These are phyloP conservation scores for Gambusia yucatana DNA, from an alignment of 2,797 vertebrate genomes.

Conservation along the genomic window DNA sequence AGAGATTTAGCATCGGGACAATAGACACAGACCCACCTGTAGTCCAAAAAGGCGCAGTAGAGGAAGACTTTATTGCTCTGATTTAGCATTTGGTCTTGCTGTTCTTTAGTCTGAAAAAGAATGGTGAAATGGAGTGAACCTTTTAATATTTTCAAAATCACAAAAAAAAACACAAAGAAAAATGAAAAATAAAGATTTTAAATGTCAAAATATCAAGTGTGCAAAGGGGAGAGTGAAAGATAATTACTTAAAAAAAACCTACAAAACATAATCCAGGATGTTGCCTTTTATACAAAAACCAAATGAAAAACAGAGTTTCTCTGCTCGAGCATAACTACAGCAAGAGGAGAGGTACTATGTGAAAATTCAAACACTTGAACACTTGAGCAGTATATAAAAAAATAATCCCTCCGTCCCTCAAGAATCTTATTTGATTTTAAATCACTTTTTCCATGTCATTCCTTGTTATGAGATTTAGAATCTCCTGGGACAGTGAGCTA, in stretches of 20 bases:
- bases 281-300: not conserved
- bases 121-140: constrained; percentile 26
- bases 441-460: constrained; percentile 81
- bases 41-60: constrained; percentile 95
- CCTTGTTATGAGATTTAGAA: constrained; percentile 70
- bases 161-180: not conserved
- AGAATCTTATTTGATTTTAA: constrained; percentile 69
- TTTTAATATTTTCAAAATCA: not conserved
- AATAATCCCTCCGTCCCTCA: constrained; percentile 58
- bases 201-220: not conserved
- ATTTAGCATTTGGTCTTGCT: constrained; percentile 84
- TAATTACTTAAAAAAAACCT: not conserved
- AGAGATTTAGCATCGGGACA: constrained; percentile 17
- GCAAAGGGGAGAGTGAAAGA: not conserved
- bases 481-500: constrained; percentile 83
- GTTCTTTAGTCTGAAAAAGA: constrained; percentile 83
- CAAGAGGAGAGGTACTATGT: constrained; percentile 2
- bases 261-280: not conserved
- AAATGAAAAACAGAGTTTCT: not conserved
- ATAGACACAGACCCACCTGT: constrained; percentile 84
- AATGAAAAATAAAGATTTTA: not conserved
- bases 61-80: constrained; percentile 88
- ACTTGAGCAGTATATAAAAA: not conserved
- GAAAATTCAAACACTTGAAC: constrained; percentile 10
- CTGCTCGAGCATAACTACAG: not conserved